Evolutionary conservation across 2,797 vertebrate genomes (phyloP).

Genomic region (Fundulus diaphanus): DNA sequence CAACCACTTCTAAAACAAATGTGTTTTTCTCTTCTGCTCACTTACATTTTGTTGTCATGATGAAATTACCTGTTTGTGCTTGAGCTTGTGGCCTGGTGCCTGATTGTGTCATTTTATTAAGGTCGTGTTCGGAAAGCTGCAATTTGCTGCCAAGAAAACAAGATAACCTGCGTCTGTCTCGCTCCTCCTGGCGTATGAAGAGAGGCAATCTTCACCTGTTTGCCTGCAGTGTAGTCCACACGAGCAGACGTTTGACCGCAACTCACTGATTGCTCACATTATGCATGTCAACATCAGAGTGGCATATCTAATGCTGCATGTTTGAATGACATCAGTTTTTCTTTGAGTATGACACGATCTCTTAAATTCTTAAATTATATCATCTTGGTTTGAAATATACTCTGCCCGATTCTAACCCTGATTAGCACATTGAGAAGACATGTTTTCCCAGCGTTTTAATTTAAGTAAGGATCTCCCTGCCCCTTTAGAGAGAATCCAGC

Average conservation of each 20-base stretch:
- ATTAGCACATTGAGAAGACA: neutral
- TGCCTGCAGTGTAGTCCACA: conserved; percentile 42
- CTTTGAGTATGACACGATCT: neutral
- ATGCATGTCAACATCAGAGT: conserved; percentile 32
- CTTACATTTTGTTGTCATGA: conserved; percentile 27
- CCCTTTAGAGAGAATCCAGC: conserved; percentile 19
- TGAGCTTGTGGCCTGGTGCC: conserved; percentile 17
- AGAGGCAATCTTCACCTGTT: conserved; percentile 36
- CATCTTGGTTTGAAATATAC: neutral
- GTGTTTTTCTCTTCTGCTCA: conserved; percentile 27
- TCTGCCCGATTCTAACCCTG: neutral
- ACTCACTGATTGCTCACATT: conserved; percentile 40
- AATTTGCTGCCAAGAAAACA: conserved; percentile 54
- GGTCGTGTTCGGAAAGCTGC: conserved; percentile 43
- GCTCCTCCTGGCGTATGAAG: conserved; percentile 11
- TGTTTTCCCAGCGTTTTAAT: neutral
- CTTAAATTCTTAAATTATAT: conserved; percentile 8
- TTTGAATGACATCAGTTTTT: neutral
- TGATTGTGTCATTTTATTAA: conserved; percentile 49
- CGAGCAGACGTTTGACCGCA: conserved; percentile 31
- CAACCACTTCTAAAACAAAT: conserved; percentile 23
- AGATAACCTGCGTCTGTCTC: conserved; percentile 40
- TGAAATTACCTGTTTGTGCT: conserved; percentile 46
- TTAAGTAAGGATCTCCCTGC: neutral
- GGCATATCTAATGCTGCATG: conserved; percentile 23